phyloP scores from a whole-genome alignment of 2,113 vertebrate genomes.

The Corythoichthys intestinalis region DNA sequence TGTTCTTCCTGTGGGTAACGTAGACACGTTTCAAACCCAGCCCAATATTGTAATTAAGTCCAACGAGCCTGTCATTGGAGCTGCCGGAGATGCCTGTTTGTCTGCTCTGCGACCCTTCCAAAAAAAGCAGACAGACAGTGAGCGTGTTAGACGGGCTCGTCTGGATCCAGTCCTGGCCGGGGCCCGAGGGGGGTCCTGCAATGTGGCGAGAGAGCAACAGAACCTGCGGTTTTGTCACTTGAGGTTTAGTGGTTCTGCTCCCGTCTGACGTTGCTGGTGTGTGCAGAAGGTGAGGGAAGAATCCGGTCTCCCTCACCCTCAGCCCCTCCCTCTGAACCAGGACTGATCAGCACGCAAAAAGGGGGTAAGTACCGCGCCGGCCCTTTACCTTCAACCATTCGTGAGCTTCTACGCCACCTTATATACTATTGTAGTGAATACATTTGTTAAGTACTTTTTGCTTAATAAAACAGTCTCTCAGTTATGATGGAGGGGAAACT shows the following conservation, averaged over 20 bases:
- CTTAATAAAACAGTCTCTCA: slow-evolving; percentile 20
- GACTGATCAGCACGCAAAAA: slow-evolving; percentile 70
- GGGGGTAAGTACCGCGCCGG: slow-evolving; percentile 76
- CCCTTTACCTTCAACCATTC: slow-evolving; percentile 58
- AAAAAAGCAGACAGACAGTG: slow-evolving; percentile 59
- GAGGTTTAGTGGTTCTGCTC: slow-evolving; percentile 71
- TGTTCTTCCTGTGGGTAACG: slow-evolving; percentile 38
- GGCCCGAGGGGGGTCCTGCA: slow-evolving; percentile 74
- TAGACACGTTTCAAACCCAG: slow-evolving; percentile 47
- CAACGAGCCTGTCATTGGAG: slow-evolving; percentile 70
- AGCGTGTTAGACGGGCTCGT: slow-evolving; percentile 65
- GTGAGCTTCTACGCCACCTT: slow-evolving; percentile 42
- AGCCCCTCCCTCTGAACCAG: slow-evolving; percentile 73
- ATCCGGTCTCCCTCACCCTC: slow-evolving; percentile 73
- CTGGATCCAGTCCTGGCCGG: slow-evolving; percentile 76
- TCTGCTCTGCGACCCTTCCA: slow-evolving; percentile 54
- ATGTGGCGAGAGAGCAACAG: slow-evolving; percentile 71
- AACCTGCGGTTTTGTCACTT: slow-evolving; percentile 54
- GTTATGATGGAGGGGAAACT: slow-evolving; percentile 42
- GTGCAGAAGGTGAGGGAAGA: slow-evolving; percentile 67
- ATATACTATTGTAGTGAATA: slow-evolving; percentile 6
- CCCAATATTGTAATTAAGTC: slow-evolving; percentile 56
- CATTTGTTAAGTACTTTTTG: slow-evolving; percentile 7
- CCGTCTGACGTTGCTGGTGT: slow-evolving; percentile 72
- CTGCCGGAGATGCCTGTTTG: slow-evolving; percentile 67